Conservation (phyloP, 2,113 vertebrate genomes). For the Redunca redunca region DNA sequence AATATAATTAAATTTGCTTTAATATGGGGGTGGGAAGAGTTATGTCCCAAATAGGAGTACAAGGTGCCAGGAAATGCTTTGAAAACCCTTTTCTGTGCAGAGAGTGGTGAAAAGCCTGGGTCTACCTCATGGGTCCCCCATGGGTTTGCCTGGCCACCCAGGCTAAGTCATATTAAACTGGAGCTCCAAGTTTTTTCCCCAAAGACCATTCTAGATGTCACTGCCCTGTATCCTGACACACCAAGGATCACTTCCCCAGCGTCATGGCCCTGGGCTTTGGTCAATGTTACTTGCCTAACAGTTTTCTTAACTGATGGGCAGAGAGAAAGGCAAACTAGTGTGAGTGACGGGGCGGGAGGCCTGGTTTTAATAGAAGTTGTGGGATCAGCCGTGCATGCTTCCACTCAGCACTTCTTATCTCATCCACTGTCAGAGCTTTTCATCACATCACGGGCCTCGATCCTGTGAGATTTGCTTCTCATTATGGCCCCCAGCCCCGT, state of each 20-base stretch:
- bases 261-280: background rate
- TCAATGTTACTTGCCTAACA: constrained; percentile 23
- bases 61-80: background rate
- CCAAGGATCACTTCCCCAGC: background rate
- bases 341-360: background rate
- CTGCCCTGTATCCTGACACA: background rate
- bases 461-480: constrained; percentile 2
- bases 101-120: background rate
- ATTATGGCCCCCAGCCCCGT: constrained; percentile 4
- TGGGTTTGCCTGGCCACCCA: background rate
- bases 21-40: background rate
- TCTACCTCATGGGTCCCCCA: background rate
- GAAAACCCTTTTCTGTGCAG: background rate
- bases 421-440: background rate
- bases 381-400: background rate
- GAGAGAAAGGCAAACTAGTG: background rate
- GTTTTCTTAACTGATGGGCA: constrained; percentile 25
- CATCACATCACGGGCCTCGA: background rate
- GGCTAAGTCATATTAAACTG: background rate
- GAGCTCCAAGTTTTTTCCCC: background rate
- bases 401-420: background rate
- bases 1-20: background rate
- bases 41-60: background rate
- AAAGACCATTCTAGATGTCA: background rate
- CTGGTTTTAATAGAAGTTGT: constrained; percentile 42